Evolutionary conservation across 2,888 invertebrate genomes (phyloP).

Genomic region (Gastracanthus pulcherrimus): DNA sequence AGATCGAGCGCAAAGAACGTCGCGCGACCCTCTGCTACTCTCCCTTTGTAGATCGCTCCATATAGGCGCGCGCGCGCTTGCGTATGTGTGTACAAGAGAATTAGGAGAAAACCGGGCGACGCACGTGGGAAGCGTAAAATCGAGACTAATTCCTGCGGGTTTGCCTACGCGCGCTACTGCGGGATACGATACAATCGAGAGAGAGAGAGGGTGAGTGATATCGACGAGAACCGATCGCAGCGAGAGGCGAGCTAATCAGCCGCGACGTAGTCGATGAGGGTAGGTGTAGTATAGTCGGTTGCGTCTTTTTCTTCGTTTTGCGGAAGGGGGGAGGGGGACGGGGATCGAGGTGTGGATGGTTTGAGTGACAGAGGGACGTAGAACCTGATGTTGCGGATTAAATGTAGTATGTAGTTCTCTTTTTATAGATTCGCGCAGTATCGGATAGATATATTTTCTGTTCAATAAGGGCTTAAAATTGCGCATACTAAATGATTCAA

Average conservation of each 20-base stretch:
- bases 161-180: slow-evolving; percentile 27
- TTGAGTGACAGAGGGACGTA: too few relatives aligned
- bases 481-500: too few relatives aligned
- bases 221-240: background rate
- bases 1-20: background rate
- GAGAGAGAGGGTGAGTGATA: too few relatives aligned
- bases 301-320: slow-evolving; percentile 14
- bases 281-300: background rate
- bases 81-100: slow-evolving; percentile 33
- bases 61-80: background rate
- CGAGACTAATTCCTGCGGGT: slow-evolving; percentile 39
- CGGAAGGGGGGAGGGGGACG: background rate
- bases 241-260: slow-evolving; percentile 44
- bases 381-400: too few relatives aligned
- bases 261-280: slow-evolving; percentile 40
- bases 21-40: too few relatives aligned
- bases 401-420: too few relatives aligned
- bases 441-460: too few relatives aligned
- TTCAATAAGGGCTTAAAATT: too few relatives aligned
- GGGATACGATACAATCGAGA: too few relatives aligned
- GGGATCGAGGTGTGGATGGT: background rate
- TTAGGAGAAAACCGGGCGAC: background rate
- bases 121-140: slow-evolving; percentile 12
- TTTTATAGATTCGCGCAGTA: too few relatives aligned
- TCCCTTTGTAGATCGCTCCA: background rate